These are phyloP conservation scores for Sturnus vulgaris DNA, from an alignment of 2,113 vertebrate genomes.

Conservation along the genomic window DNA sequence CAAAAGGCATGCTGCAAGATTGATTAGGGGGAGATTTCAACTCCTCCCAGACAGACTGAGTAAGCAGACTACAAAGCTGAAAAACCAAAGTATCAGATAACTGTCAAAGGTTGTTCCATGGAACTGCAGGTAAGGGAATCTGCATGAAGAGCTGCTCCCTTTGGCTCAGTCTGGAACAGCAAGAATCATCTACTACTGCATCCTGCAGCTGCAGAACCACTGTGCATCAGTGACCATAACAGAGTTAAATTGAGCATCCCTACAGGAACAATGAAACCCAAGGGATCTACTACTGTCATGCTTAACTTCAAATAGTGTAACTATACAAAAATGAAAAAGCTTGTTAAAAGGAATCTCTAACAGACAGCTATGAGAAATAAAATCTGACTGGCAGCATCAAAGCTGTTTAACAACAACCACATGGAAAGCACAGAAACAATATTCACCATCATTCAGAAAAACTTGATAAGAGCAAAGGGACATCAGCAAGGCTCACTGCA, in stretches of 20 bases:
- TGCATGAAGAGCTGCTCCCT: not conserved
- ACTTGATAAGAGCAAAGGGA: not conserved
- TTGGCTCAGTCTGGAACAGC: not conserved
- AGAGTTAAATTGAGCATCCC: not conserved
- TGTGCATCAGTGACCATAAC: not conserved
- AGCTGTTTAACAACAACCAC: not conserved
- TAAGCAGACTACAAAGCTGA: not conserved
- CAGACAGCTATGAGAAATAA: not conserved
- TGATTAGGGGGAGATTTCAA: not conserved
- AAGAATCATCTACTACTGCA: not conserved
- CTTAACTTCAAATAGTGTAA: not conserved
- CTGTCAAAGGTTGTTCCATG: not conserved
- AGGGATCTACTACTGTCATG: not conserved
- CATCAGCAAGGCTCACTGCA: not conserved
- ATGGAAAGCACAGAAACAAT: not conserved
- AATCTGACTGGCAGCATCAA: conserved; percentile 19
- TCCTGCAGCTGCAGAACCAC: not conserved
- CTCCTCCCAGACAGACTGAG: not conserved
- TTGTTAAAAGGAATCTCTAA: conserved; percentile 4
- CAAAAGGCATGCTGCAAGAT: rapidly evolving
- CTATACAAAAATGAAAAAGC: not conserved
- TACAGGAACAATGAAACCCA: not conserved
- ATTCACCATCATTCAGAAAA: conserved; percentile 3
- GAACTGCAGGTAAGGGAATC: not conserved
- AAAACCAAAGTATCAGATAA: not conserved